Evolutionary conservation across 2,888 invertebrate genomes (phyloP), one percentile per base, ranked within the genome.

Genomic region (Ennomos quercinarius): DNA sequence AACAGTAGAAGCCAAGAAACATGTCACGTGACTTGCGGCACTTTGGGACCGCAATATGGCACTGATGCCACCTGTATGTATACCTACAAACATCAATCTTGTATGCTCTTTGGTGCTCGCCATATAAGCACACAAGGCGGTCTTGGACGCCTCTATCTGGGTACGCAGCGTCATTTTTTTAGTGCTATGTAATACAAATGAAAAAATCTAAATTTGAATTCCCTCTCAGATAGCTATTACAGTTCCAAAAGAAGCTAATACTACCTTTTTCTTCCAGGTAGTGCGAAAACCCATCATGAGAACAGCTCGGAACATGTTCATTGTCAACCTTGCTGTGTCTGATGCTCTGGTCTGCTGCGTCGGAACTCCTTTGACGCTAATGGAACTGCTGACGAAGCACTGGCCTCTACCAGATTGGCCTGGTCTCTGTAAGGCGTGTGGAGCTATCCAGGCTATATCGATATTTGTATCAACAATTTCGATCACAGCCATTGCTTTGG

Each of bases 381-480:
- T 97, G 94, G 97, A 98, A 81, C 95, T 98, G 42, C 90, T 97
- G 48, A 95, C 96, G 48, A 96, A 96, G 80, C 96, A 96, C 83
- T 98, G 98, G 97, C 96, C 97, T 0, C 91, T 98, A 42, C 98
- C 98, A 10, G 94, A 95, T 74, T 95, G 96, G 86, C 95, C 94
- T 2, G 93, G 95, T 67, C 88, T 96, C 54, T 98, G 98, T 86
- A 98, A 98, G 85, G 94, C 97, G 67, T 96, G 97, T 67, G 97
- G 97, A 0, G 96, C 96, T 63, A 94, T 98, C 47, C 98, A 98
- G 81, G 98, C 97, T 0, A 96, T 96, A 64, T 98, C 97, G 75
- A 97, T 98, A 71, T 98, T 98, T 83, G 98, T 98, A 0, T 98
- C 98, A 0, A 98, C 98, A 0, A 97, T 98, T 78, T 97, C 97